phyloP scores from a whole-genome alignment of 2,113 vertebrate genomes.

The Thamnaconus septentrionalis region DNA sequence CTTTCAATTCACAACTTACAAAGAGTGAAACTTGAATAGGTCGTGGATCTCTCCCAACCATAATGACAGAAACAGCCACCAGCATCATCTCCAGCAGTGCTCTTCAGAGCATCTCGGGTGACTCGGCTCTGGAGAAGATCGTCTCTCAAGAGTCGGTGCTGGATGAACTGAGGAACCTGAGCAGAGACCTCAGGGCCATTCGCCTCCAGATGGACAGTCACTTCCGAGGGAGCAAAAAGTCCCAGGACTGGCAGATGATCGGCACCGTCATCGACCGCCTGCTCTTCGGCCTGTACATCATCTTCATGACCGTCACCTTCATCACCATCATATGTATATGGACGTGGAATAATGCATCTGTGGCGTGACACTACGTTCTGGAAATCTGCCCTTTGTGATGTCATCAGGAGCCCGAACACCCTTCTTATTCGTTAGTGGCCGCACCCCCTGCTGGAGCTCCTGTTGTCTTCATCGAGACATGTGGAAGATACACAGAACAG shows the following conservation, averaged over 20 bases:
- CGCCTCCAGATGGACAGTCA: conserved; percentile 55
- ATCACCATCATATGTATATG: conserved; percentile 61
- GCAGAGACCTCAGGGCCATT: conserved; percentile 52
- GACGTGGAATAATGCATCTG: conserved; percentile 8
- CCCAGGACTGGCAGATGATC: conserved; percentile 62
- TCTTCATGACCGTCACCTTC: conserved; percentile 64
- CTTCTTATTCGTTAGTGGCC: too few species aligned
- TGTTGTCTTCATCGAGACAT: too few species aligned
- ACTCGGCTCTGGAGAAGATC: background rate
- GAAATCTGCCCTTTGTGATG: background rate
- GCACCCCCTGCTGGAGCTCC: too few species aligned
- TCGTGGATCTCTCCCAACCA: background rate
- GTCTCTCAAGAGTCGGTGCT: background rate
- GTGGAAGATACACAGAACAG: too few species aligned
- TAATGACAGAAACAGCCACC: background rate
- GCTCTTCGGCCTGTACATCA: conserved; percentile 58
- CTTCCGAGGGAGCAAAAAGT: conserved; percentile 7
- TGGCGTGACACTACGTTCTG: background rate
- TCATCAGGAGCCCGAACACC: too few species aligned
- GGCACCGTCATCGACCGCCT: conserved; percentile 63
- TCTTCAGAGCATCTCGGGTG: background rate
- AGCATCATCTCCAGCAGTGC: background rate
- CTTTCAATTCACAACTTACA: too few species aligned
- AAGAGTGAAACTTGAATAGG: background rate
- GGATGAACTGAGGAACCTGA: conserved; percentile 54